These are phyloP conservation scores for Oryzias dopingdopingensis DNA, from an alignment of 2,797 vertebrate species.

Conservation along the genomic window DNA sequence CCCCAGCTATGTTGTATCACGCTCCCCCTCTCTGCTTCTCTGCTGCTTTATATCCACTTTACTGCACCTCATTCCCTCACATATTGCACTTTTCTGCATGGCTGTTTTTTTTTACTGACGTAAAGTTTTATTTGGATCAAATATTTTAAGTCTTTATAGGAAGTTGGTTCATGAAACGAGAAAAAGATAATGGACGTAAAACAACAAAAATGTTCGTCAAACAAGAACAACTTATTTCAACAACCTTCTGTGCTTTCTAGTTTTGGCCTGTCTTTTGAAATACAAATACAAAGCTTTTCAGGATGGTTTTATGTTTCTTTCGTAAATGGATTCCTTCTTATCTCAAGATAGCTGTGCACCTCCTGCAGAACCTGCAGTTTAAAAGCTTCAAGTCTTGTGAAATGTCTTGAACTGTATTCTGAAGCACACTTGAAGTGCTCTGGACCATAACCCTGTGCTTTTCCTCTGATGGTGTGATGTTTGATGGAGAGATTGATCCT, in stretches of 20 bases:
- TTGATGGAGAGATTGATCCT: conserved; percentile 51
- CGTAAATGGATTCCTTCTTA: conserved; percentile 3
- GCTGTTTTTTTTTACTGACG: conserved; percentile 14
- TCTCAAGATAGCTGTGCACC: not conserved
- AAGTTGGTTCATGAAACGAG: too few species aligned
- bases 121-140: conserved; percentile 40
- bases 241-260: too few species aligned
- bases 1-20: conserved; percentile 21
- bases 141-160: too few species aligned
- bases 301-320: conserved; percentile 1
- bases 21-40: conserved; percentile 2
- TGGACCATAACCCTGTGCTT: conserved; percentile 34
- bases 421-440: conserved; percentile 11
- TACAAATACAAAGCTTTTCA: too few species aligned
- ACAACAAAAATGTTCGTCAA: too few species aligned
- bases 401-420: conserved; percentile 12
- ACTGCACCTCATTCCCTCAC: conserved; percentile 23
- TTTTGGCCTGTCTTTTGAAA: too few species aligned
- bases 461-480: conserved; percentile 49
- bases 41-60: conserved; percentile 36
- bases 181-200: too few species aligned
- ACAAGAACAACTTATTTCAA: too few species aligned
- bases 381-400: conserved; percentile 11
- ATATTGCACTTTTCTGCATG: conserved; percentile 2
- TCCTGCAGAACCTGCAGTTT: conserved; percentile 16